Conservation (phyloP, 2,113 vertebrate genomes). For the Pelodiscus sinensis region DNA sequence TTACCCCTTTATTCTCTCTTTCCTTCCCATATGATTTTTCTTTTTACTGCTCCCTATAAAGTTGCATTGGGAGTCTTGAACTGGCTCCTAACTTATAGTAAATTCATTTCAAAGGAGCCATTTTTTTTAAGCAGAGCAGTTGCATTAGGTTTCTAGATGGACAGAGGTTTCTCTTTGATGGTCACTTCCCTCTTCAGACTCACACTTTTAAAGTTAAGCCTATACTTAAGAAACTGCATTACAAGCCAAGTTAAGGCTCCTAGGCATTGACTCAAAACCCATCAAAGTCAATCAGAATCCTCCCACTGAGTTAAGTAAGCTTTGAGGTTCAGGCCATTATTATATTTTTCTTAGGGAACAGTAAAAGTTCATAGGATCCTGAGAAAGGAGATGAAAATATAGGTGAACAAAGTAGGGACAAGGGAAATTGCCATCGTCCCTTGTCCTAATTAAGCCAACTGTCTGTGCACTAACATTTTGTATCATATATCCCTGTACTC, state of each 20-base stretch:
- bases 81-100: not conserved
- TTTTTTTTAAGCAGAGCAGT: not conserved
- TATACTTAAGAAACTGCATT: not conserved
- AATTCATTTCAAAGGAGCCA: not conserved
- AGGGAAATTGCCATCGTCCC: rapidly evolving
- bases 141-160: not conserved
- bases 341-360: not conserved
- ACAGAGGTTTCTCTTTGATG: not conserved
- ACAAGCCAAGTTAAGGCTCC: not conserved
- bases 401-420: not conserved
- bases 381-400: not conserved
- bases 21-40: not conserved
- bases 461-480: not conserved
- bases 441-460: not conserved
- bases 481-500: not conserved
- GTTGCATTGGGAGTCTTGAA: not conserved
- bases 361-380: not conserved
- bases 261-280: not conserved
- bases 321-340: not conserved
- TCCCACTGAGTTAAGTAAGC: not conserved
- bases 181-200: not conserved
- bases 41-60: not conserved
- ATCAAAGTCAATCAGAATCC: rapidly evolving
- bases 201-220: not conserved
- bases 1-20: not conserved